Evolutionary conservation across 1,140 invertebrate genomes (phyloP), one percentile per base, ranked within the genome.

Genomic region (Megalonaias nervosa): DNA sequence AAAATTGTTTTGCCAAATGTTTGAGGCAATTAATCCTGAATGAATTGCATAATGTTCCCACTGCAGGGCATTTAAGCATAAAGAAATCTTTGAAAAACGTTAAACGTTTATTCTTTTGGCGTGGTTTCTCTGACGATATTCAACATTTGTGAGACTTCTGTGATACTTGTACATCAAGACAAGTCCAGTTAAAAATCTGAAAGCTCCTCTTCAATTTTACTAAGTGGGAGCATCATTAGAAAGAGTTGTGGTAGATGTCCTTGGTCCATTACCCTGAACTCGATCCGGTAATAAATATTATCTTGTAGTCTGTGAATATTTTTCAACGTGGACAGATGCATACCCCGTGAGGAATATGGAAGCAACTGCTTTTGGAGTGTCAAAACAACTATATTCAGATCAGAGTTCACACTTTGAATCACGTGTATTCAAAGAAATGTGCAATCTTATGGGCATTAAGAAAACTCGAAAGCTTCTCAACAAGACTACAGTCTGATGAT

Each of bases 361-460:
- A 56, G 75, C 84, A 19, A 17, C 60, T 11, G 88, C 87, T 9
- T 87, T 85, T 75, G 91, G 91, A 17, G 81, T 88, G 1, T 90
- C 91, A n/a, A 58, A 84, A 15, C 80, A 88, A 64, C 74, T 91
- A 9, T 78, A 88, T 58, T 77, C 89, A 0, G 89, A 91, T 76
- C 85, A 89, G 74, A 90, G 88, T 23, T 31, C 75, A 38, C 19
- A 81, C n/a, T n/a, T n/a, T n/a, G n/a, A n/a, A n/a, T n/a, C n/a
- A n/a, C n/a, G n/a, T n/a, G n/a, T n/a, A n/a, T n/a, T n/a, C n/a
- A n/a, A n/a, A n/a, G n/a, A n/a, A n/a, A n/a, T n/a, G n/a, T n/a
- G n/a, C n/a, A n/a, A n/a, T n/a, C n/a, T n/a, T n/a, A n/a, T n/a
- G n/a, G n/a, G n/a, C n/a, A n/a, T n/a, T n/a, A n/a, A n/a, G n/a